Conservation (phyloP, 2,888 invertebrate genomes). For the Geophilus truncorum region DNA sequence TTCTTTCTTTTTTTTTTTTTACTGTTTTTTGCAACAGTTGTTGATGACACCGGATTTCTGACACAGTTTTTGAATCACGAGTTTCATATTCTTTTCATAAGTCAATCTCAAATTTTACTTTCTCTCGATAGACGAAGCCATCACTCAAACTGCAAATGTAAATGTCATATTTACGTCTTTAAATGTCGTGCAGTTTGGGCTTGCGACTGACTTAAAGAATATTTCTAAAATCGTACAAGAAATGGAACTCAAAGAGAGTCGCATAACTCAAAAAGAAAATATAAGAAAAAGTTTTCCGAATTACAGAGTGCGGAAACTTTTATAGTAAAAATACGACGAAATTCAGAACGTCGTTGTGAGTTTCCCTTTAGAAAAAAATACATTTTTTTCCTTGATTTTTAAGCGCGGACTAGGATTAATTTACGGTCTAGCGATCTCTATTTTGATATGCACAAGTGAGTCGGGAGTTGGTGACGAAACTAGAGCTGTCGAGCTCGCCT, state of each 20-base stretch:
- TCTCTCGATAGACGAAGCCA: neutral
- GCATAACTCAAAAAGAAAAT: neutral
- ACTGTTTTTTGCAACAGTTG: neutral
- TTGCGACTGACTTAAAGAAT: neutral
- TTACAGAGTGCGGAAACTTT: no score
- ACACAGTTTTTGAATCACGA: neutral
- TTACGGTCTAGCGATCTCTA: constrained; percentile 21
- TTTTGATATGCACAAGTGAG: constrained; percentile 14
- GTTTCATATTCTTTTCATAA: neutral
- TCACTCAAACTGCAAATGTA: constrained; percentile 13
- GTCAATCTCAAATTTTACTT: neutral
- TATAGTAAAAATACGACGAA: no score
- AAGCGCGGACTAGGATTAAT: neutral
- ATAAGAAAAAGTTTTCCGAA: neutral
- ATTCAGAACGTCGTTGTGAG: no score
- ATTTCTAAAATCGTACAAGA: neutral
- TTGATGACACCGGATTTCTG: neutral
- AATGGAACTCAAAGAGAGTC: neutral
- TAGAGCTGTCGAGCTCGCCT: neutral
- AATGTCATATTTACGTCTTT: constrained; percentile 8
- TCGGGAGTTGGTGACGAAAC: constrained; percentile 6
- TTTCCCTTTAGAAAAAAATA: neutral
- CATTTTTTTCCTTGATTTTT: neutral
- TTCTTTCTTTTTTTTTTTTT: neutral
- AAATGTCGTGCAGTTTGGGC: neutral